A percentile compares a stretch with the other conserved stretches of the same genome.
Evolutionary conservation across 2,888 invertebrate species (phyloP).

Genomic region (Pristionchus fissidentatus): DNA sequence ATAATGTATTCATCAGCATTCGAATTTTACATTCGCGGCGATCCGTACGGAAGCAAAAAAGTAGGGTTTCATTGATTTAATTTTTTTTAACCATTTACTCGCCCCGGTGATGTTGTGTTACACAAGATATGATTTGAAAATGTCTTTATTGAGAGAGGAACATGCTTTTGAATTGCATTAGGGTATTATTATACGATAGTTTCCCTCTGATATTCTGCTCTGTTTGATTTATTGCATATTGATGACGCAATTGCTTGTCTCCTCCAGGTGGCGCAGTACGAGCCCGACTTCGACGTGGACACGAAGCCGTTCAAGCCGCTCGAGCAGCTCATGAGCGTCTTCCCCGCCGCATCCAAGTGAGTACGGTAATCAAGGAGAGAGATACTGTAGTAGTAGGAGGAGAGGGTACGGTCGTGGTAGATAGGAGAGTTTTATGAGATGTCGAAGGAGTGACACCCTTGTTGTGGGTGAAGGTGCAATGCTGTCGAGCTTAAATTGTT

Average conservation of each 20-base stretch:
- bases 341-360: slow-evolving; percentile 90
- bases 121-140: neutral
- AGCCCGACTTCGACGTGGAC: slow-evolving; percentile 87
- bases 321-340: slow-evolving; percentile 99
- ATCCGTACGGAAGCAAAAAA: too few relatives aligned
- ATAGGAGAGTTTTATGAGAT: neutral
- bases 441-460: neutral
- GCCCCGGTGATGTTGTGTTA: too few relatives aligned
- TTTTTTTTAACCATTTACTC: too few relatives aligned
- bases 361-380: neutral
- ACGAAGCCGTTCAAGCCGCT: slow-evolving; percentile 96
- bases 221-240: neutral
- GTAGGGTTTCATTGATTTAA: neutral
- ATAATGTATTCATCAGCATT: too few relatives aligned
- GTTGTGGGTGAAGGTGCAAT: neutral
- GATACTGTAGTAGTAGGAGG: neutral
- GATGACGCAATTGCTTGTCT: neutral
- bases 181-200: neutral
- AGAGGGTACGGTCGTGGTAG: neutral
- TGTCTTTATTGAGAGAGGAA: neutral
- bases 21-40: neutral
- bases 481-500: neutral
- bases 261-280: slow-evolving; percentile 84
- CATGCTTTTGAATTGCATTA: neutral
- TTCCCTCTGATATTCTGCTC: neutral